phyloP scores from a whole-genome alignment of 2,113 vertebrate genomes.

The Psittacula cyanocephala region DNA sequence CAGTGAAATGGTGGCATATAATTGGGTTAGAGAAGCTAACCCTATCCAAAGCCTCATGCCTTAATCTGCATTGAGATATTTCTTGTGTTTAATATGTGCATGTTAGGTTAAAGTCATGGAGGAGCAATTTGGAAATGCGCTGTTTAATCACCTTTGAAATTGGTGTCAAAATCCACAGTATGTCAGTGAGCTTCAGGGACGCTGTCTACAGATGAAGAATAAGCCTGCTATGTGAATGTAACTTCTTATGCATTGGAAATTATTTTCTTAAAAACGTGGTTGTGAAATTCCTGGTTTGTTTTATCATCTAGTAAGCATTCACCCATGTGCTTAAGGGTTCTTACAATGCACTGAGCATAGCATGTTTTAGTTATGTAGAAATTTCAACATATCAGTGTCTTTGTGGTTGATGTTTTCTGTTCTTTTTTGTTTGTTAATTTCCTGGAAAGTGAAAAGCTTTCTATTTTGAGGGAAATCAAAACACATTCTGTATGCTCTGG shows the following conservation, averaged over 20 bases:
- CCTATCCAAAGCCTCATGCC: not conserved
- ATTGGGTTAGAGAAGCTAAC: not conserved
- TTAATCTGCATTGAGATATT: not conserved
- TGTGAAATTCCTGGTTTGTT: not conserved
- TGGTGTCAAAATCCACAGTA: not conserved
- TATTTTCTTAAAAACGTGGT: not conserved
- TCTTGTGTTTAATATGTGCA: not conserved
- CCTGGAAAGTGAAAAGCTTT: slow-evolving; percentile 4
- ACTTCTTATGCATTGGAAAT: not conserved
- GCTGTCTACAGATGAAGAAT: not conserved
- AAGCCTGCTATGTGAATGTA: not conserved
- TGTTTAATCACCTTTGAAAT: not conserved
- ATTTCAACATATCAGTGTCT: not conserved
- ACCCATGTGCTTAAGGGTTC: not conserved
- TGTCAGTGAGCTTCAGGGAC: not conserved
- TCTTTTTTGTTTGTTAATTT: not conserved
- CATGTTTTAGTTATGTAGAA: not conserved
- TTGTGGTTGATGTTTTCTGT: not conserved
- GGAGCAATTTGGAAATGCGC: not conserved
- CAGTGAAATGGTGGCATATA: not conserved
- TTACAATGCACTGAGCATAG: not conserved
- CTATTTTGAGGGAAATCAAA: slow-evolving; percentile 17
- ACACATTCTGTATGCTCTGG: not conserved
- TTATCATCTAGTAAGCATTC: not conserved
- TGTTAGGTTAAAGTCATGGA: not conserved